phyloP scores from a whole-genome alignment of 2,113 vertebrate genomes.

The Microtus pennsylvanicus region DNA sequence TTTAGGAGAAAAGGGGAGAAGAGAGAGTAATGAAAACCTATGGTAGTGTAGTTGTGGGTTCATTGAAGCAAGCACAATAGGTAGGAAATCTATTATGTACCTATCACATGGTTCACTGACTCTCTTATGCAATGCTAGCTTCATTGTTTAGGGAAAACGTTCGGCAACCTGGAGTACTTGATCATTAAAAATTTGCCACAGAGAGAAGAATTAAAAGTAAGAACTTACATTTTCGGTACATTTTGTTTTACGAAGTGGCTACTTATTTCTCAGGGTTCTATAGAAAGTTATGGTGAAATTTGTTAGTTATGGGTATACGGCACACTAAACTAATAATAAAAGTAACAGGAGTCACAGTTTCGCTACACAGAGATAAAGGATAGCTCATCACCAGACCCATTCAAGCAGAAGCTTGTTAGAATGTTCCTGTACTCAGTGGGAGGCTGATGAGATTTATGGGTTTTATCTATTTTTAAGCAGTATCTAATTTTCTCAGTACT shows the following conservation, averaged over 20 bases:
- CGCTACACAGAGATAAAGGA: slow-evolving; percentile 8
- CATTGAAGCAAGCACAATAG: not conserved
- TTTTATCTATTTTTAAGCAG: slow-evolving; percentile 53
- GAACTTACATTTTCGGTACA: not conserved
- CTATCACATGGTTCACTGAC: not conserved
- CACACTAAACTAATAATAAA: not conserved
- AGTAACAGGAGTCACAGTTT: not conserved
- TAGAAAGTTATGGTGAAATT: not conserved
- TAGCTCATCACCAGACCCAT: not conserved
- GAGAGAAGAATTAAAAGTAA: not conserved
- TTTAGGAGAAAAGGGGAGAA: not conserved
- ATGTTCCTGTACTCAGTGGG: not conserved
- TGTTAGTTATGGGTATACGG: not conserved
- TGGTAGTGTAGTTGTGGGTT: not conserved
- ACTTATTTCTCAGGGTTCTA: not conserved
- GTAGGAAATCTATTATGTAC: not conserved
- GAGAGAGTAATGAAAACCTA: not conserved
- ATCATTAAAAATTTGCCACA: not conserved
- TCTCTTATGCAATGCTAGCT: not conserved
- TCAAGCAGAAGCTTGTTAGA: slow-evolving; percentile 49
- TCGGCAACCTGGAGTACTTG: not conserved
- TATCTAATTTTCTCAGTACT: slow-evolving; percentile 39
- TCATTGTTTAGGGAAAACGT: not conserved
- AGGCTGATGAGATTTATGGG: slow-evolving; percentile 36
- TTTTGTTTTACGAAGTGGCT: not conserved